These are phyloP conservation scores for Mirounga angustirostris DNA, from an alignment of 2,113 vertebrate genomes.

Conservation along the genomic window DNA sequence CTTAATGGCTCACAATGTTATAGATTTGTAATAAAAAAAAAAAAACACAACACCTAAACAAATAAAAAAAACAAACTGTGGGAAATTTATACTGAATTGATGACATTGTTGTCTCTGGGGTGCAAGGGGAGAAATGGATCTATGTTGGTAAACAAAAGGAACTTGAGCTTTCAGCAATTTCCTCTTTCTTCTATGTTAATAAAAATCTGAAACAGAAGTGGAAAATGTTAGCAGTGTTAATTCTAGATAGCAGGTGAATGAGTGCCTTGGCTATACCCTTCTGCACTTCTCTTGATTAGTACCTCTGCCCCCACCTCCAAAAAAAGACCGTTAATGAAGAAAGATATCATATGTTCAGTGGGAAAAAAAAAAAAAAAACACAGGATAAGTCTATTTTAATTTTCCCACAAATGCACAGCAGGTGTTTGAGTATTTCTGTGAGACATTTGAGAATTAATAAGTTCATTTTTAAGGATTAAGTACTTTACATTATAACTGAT, in stretches of 20 bases:
- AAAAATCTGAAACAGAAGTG: background rate
- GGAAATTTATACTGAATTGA: background rate
- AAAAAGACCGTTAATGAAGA: background rate
- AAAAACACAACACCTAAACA: background rate
- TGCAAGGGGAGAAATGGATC: background rate
- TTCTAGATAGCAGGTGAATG: background rate
- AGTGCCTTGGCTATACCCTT: background rate
- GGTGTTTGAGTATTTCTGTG: background rate
- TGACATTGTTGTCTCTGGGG: background rate
- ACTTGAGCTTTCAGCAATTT: background rate
- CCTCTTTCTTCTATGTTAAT: background rate
- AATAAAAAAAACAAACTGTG: background rate
- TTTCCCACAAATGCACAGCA: background rate
- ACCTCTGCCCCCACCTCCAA: background rate
- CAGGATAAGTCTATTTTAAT: background rate
- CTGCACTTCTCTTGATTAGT: too few relatives aligned
- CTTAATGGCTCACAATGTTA: too few relatives aligned
- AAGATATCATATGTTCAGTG: background rate
- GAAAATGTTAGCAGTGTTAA: background rate
- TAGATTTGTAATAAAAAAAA: background rate
- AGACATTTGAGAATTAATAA: conserved; percentile 23
- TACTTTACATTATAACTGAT: conserved; percentile 9
- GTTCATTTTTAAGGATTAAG: conserved; percentile 44
- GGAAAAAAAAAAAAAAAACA: background rate
- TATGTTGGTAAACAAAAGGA: background rate